A percentile compares a stretch with the other conserved stretches of the same genome.
These are phyloP conservation scores for Chloropsis hardwickii DNA, from an alignment of 2,113 vertebrate species.

Conservation along the genomic window DNA sequence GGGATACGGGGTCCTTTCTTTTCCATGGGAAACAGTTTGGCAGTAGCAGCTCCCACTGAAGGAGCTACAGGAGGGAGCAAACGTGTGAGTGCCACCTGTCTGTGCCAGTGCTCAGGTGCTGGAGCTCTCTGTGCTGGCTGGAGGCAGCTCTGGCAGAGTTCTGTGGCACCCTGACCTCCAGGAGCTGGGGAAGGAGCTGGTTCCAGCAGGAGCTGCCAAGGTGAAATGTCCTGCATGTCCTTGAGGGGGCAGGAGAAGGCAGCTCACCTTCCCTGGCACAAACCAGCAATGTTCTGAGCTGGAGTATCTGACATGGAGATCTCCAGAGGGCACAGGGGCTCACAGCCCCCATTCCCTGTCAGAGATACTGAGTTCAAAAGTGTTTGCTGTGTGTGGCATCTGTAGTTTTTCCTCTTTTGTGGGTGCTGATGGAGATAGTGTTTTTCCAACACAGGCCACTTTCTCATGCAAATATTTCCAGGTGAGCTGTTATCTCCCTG, in stretches of 20 bases:
- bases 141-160: not conserved
- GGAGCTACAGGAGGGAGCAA: not conserved
- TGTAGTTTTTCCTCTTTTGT: not conserved
- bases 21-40: not conserved
- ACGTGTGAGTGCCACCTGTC: accelerated
- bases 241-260: not conserved
- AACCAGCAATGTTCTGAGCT: not conserved
- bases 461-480: not conserved
- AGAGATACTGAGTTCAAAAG: not conserved
- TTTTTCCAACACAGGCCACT: not conserved
- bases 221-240: not conserved
- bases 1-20: not conserved
- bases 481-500: not conserved
- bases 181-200: not conserved
- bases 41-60: not conserved
- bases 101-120: not conserved
- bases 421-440: not conserved
- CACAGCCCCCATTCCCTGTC: not conserved
- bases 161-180: not conserved
- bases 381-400: not conserved
- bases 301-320: not conserved
- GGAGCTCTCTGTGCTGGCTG: not conserved
- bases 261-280: not conserved
- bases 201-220: not conserved
- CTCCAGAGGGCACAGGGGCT: not conserved